These are phyloP conservation scores for Lutjanus campechanus DNA, from an alignment of 2,797 vertebrate species.

Conservation along the genomic window DNA sequence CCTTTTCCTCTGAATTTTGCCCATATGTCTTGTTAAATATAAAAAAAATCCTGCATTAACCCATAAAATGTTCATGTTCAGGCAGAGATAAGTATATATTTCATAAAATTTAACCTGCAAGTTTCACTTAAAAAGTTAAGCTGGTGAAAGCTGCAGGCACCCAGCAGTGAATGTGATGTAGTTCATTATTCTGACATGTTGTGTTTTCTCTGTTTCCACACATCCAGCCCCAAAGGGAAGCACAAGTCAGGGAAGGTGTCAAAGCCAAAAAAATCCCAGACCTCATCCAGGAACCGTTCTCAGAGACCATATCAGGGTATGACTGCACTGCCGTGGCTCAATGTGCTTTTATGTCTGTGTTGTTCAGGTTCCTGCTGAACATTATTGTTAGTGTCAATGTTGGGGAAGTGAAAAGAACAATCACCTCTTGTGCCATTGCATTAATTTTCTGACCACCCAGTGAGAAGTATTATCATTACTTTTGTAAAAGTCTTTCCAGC, in stretches of 20 bases:
- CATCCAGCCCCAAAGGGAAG: conserved; percentile 91
- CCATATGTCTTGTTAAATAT: too few species aligned
- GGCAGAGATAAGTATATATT: too few species aligned
- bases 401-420: neutral
- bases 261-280: conserved; percentile 89
- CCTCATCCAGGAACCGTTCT: conserved; percentile 87
- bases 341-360: neutral
- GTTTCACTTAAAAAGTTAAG: neutral
- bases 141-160: neutral
- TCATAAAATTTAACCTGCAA: too few species aligned
- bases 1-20: too few species aligned
- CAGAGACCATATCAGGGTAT: conserved; percentile 90
- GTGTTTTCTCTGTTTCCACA: conserved; percentile 20
- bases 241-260: conserved; percentile 91
- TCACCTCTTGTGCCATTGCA: neutral
- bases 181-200: neutral
- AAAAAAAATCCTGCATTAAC: too few species aligned
- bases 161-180: neutral
- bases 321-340: neutral
- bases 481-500: neutral
- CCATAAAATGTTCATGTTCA: too few species aligned
- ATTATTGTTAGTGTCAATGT: neutral
- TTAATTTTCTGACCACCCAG: neutral
- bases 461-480: neutral
- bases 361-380: neutral